Percentiles rank a stretch among this genome's conserved stretches.
phyloP scores from a whole-genome alignment of 2,888 invertebrate species.

The Drosophila algonquin region DNA sequence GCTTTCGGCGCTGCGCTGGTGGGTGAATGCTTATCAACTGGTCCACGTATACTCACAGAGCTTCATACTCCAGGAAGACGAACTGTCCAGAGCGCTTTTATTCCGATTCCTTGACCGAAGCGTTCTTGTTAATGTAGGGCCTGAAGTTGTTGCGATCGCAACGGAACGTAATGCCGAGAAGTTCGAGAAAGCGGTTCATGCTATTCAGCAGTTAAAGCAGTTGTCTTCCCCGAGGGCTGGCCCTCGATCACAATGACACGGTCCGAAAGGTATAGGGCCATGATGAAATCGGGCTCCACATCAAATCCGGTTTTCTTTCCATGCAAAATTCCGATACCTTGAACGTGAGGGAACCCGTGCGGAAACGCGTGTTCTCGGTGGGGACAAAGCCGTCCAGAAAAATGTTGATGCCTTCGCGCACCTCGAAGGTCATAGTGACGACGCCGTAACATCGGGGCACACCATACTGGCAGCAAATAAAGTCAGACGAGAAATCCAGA shows the following conservation, averaged over 20 bases:
- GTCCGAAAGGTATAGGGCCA: slow-evolving; percentile 99
- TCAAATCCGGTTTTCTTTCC: slow-evolving; percentile 99
- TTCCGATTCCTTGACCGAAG: slow-evolving; percentile 98
- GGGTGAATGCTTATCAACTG: slow-evolving; percentile 20
- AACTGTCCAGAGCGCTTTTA: slow-evolving; percentile 99
- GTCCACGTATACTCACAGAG: neutral
- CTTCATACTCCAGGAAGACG: slow-evolving; percentile 97
- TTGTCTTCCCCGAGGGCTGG: slow-evolving; percentile 93
- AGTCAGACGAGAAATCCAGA: slow-evolving; percentile 99
- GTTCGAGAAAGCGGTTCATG: slow-evolving; percentile 98
- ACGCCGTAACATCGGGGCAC: slow-evolving; percentile 99
- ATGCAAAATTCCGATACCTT: slow-evolving; percentile 99
- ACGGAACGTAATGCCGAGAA: slow-evolving; percentile 98
- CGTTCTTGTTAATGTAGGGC: slow-evolving; percentile 98
- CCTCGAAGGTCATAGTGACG: slow-evolving; percentile 99
- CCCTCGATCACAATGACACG: slow-evolving; percentile 99
- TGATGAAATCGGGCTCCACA: slow-evolving; percentile 99
- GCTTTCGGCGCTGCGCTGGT: slow-evolving; percentile 24
- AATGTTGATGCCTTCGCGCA: slow-evolving; percentile 99
- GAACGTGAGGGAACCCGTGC: slow-evolving; percentile 98
- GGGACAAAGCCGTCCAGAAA: slow-evolving; percentile 99
- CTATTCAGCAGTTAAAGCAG: slow-evolving; percentile 96
- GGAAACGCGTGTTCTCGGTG: slow-evolving; percentile 99
- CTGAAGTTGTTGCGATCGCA: slow-evolving; percentile 99
- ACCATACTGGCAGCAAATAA: slow-evolving; percentile 99